Evolutionary conservation across 1,140 invertebrate species (phyloP).

Genomic region (Bombus pyrosoma): DNA sequence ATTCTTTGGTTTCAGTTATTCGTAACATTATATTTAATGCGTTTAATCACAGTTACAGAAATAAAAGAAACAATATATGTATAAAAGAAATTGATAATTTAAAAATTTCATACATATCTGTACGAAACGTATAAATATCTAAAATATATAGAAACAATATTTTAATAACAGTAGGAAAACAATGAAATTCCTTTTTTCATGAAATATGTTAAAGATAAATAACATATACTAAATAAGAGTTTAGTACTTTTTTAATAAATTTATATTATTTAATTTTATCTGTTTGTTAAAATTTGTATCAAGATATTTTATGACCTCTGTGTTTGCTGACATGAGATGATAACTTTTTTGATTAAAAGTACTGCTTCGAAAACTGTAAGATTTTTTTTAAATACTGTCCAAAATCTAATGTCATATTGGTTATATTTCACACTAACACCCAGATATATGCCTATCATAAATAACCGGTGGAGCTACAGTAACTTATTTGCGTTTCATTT

Average conservation of each 20-base stretch:
- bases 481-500: conserved; percentile 42
- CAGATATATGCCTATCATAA: conserved; percentile 54
- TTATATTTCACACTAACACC: conserved; percentile 60
- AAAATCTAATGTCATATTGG: conserved; percentile 45
- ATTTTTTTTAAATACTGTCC: conserved; percentile 42
- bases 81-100: not conserved
- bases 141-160: not conserved
- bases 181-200: conserved; percentile 6
- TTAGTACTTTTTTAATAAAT: not conserved
- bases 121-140: not conserved
- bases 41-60: conserved; percentile 2
- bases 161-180: conserved; percentile 32
- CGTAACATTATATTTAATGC: not conserved
- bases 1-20: not conserved
- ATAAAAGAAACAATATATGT: not conserved
- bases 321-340: not conserved
- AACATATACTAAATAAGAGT: not conserved
- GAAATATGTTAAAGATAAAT: not conserved
- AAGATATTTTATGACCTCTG: conserved; percentile 3
- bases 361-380: conserved; percentile 44
- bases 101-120: not conserved
- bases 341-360: conserved; percentile 38
- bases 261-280: conserved; percentile 3
- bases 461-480: conserved; percentile 24
- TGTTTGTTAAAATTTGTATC: conserved; percentile 3